These are phyloP conservation scores for Equus przewalskii DNA, from an alignment of 2,113 vertebrate genomes.

Conservation along the genomic window DNA sequence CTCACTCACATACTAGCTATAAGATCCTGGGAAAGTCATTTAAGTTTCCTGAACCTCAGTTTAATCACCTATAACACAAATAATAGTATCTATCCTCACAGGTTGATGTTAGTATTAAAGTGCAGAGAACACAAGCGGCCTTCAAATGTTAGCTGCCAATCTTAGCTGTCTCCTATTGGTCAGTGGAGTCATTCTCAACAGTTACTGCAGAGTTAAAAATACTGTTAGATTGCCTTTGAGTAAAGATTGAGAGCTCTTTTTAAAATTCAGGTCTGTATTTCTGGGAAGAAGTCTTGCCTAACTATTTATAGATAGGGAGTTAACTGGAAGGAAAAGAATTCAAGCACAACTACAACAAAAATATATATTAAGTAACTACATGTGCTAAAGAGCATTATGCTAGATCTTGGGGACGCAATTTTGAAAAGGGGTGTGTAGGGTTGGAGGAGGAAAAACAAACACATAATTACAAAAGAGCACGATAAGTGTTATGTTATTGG, in stretches of 20 bases:
- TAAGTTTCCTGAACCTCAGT: slow-evolving; percentile 1
- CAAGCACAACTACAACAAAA: neutral
- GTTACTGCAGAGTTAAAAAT: slow-evolving; percentile 1
- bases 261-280: slow-evolving; percentile 12
- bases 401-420: neutral
- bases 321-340: slow-evolving; percentile 46
- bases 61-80: slow-evolving; percentile 55
- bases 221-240: neutral
- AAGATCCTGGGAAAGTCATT: slow-evolving; percentile 6
- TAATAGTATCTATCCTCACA: slow-evolving; percentile 6
- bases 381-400: slow-evolving; percentile 34
- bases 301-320: neutral
- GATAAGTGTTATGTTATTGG: neutral
- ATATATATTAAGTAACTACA: neutral
- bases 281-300: slow-evolving; percentile 23
- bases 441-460: neutral
- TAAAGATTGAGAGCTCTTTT: neutral
- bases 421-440: neutral
- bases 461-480: neutral
- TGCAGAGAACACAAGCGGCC: neutral
- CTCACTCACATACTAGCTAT: neutral
- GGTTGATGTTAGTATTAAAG: neutral
- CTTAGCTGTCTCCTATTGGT: neutral
- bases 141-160: neutral
- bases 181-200: slow-evolving; percentile 40